phyloP scores from a whole-genome alignment of 2,888 invertebrate species.

The Orthonychiurus folsomi region DNA sequence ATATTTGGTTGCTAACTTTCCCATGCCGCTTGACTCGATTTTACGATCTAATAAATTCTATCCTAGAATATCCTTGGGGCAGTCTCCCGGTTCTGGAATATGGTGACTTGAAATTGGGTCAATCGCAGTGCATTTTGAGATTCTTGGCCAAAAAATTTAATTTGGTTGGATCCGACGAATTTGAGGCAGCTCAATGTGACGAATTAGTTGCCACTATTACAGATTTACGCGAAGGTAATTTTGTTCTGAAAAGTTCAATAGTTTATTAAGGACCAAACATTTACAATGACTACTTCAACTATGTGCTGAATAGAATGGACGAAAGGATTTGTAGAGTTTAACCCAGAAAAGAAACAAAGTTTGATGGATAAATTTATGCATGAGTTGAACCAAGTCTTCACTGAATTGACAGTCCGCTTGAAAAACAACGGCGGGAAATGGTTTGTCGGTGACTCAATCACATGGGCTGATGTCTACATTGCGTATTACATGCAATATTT shows the following conservation, averaged over 20 bases:
- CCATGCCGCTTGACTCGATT: too few relatives aligned
- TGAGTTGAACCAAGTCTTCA: background rate
- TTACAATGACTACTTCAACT: background rate
- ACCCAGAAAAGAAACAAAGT: conserved; percentile 3
- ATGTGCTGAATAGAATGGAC: conserved; percentile 4
- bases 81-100: conserved; percentile 13
- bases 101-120: conserved; percentile 12
- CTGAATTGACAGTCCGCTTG: background rate
- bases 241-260: background rate
- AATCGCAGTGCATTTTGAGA: conserved; percentile 14
- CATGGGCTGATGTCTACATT: conserved; percentile 12
- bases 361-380: background rate
- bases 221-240: conserved; percentile 8
- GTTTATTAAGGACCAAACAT: background rate
- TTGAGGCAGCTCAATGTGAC: conserved; percentile 28
- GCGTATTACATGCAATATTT: conserved; percentile 1
- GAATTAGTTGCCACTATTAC: conserved; percentile 16
- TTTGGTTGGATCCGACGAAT: conserved; percentile 26
- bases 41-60: too few relatives aligned
- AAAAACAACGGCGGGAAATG: background rate
- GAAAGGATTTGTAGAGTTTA: background rate
- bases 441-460: conserved; percentile 6
- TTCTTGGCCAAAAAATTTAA: conserved; percentile 22
- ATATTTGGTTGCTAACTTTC: too few relatives aligned
- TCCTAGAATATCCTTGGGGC: conserved; percentile 13